A percentile compares a stretch with the other conserved stretches of the same genome.
These are phyloP conservation scores for Diloba caeruleocephala DNA, from an alignment of 2,888 invertebrate genomes.

Conservation along the genomic window DNA sequence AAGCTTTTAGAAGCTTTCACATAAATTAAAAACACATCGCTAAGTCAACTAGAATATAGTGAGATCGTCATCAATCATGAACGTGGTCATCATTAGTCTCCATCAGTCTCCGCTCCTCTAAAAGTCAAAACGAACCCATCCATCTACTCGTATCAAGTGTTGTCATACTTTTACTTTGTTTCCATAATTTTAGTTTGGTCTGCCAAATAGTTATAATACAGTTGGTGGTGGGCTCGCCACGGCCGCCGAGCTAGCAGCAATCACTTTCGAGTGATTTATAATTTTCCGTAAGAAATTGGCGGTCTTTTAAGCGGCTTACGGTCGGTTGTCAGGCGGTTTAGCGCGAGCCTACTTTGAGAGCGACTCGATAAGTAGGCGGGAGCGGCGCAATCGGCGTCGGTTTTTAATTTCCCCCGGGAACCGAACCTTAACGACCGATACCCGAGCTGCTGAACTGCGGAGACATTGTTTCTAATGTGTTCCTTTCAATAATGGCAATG, in stretches of 20 bases:
- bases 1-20: background rate
- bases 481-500: conserved; percentile 53
- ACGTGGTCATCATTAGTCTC: conserved; percentile 44
- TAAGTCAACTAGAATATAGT: conserved; percentile 12
- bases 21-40: conserved; percentile 24
- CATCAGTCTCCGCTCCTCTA: conserved; percentile 37
- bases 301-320: conserved; percentile 56
- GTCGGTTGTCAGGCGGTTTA: conserved; percentile 22
- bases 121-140: conserved; percentile 35
- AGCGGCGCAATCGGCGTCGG: conserved; percentile 50
- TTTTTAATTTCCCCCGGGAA: conserved; percentile 67
- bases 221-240: background rate
- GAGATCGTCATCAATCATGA: conserved; percentile 43
- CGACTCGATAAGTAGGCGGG: conserved; percentile 57
- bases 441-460: conserved; percentile 41
- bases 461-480: conserved; percentile 61
- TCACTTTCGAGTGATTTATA: conserved; percentile 39
- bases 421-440: conserved; percentile 53
- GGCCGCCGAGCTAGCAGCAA: conserved; percentile 11
- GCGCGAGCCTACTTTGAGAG: conserved; percentile 38
- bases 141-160: conserved; percentile 23
- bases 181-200: background rate
- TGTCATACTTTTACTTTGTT: conserved; percentile 1
- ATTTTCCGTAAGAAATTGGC: conserved; percentile 45
- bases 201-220: conserved; percentile 1